Conservation (phyloP, 2,113 vertebrate species). For the Rhinoderma darwinii region DNA sequence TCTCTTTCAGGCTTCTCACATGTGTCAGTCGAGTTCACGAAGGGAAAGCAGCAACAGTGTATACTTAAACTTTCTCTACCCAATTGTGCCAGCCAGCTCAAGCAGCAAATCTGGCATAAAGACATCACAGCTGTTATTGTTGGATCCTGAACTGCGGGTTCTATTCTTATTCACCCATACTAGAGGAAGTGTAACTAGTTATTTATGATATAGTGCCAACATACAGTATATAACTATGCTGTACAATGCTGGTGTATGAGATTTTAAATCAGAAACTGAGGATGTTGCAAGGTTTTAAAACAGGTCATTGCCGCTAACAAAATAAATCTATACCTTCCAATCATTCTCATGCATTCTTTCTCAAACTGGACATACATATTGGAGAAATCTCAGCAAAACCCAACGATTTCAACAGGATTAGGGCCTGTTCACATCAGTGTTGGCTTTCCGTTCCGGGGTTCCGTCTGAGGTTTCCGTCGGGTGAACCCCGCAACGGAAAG, state of each 20-base stretch:
- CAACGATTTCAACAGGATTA: no score
- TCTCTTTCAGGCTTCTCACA: constrained; percentile 17
- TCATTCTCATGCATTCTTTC: no score
- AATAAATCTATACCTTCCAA: no score
- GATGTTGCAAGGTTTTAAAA: no score
- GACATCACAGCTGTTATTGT: constrained; percentile 22
- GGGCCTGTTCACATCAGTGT: no score
- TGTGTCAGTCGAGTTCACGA: constrained; percentile 13
- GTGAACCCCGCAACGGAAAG: no score
- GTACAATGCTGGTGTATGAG: neutral
- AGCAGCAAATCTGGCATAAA: constrained; percentile 15
- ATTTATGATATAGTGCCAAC: neutral
- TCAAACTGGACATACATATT: no score
- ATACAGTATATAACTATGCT: neutral
- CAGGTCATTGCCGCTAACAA: no score
- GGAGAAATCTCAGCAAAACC: no score
- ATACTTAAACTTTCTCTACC: neutral
- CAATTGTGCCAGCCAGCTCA: constrained; percentile 27
- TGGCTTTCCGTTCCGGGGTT: no score
- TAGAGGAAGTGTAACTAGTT: neutral
- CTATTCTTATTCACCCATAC: neutral
- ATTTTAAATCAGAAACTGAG: no score
- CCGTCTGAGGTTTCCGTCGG: no score
- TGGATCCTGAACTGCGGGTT: neutral
- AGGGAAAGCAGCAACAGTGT: constrained; percentile 23